Percentiles rank a stretch among this genome's conserved stretches.
These are phyloP conservation scores for Danio choprae DNA, from an alignment of 2,797 vertebrate species.

Conservation along the genomic window DNA sequence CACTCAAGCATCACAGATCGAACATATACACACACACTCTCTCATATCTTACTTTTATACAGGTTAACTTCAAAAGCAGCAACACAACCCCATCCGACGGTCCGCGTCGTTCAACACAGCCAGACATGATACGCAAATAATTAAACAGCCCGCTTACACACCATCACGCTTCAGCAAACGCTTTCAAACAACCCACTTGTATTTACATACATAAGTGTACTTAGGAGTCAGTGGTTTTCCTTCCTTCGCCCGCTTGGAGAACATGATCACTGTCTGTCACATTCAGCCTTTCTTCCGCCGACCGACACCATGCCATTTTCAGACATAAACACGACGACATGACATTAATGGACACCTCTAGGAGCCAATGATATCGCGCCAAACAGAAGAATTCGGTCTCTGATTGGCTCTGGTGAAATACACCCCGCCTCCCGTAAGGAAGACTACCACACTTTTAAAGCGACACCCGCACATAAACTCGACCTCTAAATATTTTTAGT, in stretches of 20 bases:
- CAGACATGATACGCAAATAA: neutral
- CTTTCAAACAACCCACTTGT: constrained; percentile 4
- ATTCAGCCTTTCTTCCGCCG: constrained; percentile 66
- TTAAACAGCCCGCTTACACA: neutral
- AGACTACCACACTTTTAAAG: constrained; percentile 38
- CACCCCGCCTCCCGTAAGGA: constrained; percentile 6
- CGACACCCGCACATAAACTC: neutral
- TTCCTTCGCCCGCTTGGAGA: constrained; percentile 77
- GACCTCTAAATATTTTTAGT: neutral
- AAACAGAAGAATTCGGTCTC: neutral
- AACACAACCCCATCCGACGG: neutral
- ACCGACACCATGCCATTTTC: constrained; percentile 33
- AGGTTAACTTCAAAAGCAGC: neutral
- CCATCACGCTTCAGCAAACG: neutral
- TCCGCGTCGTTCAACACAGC: neutral
- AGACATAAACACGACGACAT: constrained; percentile 28
- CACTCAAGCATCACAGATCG: neutral
- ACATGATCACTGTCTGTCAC: constrained; percentile 77
- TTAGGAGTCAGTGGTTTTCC: constrained; percentile 76
- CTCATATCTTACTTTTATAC: neutral
- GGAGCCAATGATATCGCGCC: constrained; percentile 27
- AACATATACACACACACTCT: neutral
- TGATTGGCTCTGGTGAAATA: constrained; percentile 25
- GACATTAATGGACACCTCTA: constrained; percentile 15
- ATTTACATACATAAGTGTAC: constrained; percentile 77